Conservation (phyloP, 2,888 invertebrate genomes). For the Harpagoxenus sublaevis region DNA sequence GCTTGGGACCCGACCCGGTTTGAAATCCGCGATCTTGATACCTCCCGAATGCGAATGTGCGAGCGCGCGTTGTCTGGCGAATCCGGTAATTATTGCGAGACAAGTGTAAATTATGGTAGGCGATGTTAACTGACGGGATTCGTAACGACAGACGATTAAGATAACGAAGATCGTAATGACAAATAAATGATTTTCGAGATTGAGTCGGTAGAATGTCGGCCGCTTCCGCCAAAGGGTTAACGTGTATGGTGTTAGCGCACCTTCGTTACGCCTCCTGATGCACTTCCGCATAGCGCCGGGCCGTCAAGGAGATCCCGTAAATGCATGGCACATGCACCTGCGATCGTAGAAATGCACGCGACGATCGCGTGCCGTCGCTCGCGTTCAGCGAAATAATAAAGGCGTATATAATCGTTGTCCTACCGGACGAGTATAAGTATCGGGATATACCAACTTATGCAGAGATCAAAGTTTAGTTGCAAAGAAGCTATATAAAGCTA, state of each 20-base stretch:
- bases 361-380: constrained; percentile 21
- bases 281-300: constrained; percentile 58
- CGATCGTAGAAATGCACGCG: constrained; percentile 23
- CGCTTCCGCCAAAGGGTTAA: constrained; percentile 49
- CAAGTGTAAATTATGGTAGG: background rate
- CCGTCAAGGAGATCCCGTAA: constrained; percentile 27
- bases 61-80: no score
- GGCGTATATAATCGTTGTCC: background rate
- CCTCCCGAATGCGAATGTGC: no score
- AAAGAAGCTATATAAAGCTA: no score
- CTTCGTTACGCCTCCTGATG: constrained; percentile 33
- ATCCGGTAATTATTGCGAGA: no score
- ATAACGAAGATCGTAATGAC: background rate
- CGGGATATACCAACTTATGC: background rate
- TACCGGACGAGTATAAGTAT: background rate
- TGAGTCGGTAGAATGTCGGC: constrained; percentile 28
- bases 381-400: constrained; percentile 18
- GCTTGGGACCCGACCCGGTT: constrained; percentile 10
- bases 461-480: background rate
- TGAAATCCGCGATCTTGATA: constrained; percentile 21
- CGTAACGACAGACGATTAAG: background rate
- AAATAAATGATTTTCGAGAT: constrained; percentile 3
- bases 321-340: constrained; percentile 39
- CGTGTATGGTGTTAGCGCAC: background rate
- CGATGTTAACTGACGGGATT: background rate